Conservation (phyloP, 2,113 vertebrate genomes). For the Sylvicapra grimmia region DNA sequence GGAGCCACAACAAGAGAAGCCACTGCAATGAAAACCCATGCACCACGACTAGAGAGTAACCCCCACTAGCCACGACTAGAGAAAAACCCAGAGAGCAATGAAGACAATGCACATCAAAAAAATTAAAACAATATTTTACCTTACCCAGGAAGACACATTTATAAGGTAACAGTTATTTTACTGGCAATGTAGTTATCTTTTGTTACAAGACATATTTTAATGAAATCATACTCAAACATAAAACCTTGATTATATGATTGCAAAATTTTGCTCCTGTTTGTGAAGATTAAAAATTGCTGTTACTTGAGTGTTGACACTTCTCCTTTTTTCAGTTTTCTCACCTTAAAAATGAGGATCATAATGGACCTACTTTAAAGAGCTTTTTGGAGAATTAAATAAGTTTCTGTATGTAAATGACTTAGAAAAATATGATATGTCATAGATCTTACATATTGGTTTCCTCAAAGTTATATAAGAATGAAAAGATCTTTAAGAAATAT, state of each 20-base stretch:
- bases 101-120: neutral
- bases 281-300: neutral
- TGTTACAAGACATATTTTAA: neutral
- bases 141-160: neutral
- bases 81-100: neutral
- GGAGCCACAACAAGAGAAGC: neutral
- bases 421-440: neutral
- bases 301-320: neutral
- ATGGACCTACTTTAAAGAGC: neutral
- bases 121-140: neutral
- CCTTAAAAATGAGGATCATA: neutral
- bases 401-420: neutral
- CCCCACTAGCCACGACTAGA: neutral
- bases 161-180: neutral
- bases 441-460: neutral
- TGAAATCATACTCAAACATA: neutral
- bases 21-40: accelerated
- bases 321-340: neutral
- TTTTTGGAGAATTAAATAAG: neutral
- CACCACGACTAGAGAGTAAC: neutral
- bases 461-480: neutral
- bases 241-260: neutral
- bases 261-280: neutral
- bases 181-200: neutral
- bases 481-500: neutral